Base-by-base conservation (phyloP, 2,797 vertebrate genomes). In the Lagocephalus sceleratus region DNA sequence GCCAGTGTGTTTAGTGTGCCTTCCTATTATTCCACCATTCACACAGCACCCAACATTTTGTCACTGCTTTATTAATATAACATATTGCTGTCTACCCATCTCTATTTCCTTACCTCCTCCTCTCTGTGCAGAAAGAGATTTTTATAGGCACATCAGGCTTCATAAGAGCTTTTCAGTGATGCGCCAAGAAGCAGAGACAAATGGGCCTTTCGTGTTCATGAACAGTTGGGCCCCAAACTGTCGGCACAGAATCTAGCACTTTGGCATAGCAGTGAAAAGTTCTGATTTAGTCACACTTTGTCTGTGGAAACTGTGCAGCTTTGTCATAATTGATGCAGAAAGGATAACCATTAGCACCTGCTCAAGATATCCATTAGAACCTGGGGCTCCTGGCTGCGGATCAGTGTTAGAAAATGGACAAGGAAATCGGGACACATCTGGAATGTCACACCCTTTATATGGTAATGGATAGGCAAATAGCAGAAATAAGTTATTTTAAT, bases 401-500 rank as follows among this genome's bases (percentile, higher is more conserved):
- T 51, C 57, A 26, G 51, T 1, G 10, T 12, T 47, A 39, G 66
- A 85, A 84, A 82, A 85, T 81, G 77, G 82, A 78, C 63, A 8
- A 40, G 46, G 46, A 81, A 71, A 71, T 8, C 20, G 60, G 71
- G 69, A 60, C 63, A 70, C 58, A 39, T 73, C 68, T 57, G 11
- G 15, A 70, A 81, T 61, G 72, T 73, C 60, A 26, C 57, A 63
- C 60, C 54, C 41, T 53, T 60, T 78, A 76, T 75, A 46, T 60
- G 65, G 60, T 76, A 81, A 83, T 80, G 75, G 71, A 63, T 76
- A 68, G 38, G 46, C 67, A 57, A 82, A 84, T 65, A 72, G 61
- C 58, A 61, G 44, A 76, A 80, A 85, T 70, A 61, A 76, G 80
- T 85, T 79, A 64, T 73, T 71, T 41, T 89, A 89, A 91, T 90